Evolutionary conservation across 2,113 vertebrate species (phyloP), one percentile per base, ranked within the genome.

Genomic region (Balaenoptera acutorostrata): DNA sequence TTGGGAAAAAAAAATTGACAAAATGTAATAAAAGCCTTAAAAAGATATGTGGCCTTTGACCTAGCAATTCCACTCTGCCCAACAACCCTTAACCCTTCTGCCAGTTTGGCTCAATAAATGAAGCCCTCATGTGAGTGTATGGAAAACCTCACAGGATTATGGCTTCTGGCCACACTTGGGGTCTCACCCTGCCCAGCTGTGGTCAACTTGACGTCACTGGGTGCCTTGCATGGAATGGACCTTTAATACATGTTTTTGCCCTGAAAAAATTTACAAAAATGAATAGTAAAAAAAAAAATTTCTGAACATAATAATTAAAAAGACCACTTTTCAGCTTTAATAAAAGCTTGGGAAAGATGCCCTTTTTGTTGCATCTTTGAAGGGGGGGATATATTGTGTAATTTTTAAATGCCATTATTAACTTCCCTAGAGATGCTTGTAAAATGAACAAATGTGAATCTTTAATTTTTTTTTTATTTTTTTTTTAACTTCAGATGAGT

Each of bases 391-490:
- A 6, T 27, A 0, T 77, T 95, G 55, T 41, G 52, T 92, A 72
- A 84, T 14, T 92, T 66, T 44, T 55, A 64, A 94, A 82, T 11
- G 57, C 55, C n/a, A 5, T 63, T 29, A 8, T 80, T 74, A 31
- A 18, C 23, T 2, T 97, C 96, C 94, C 90, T 36, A 14, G 96
- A 92, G 96, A 93, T 75, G 68, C 82, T 71, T 80, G 31, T 75
- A 68, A 92, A 68, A 36, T 2, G 49, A 96, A 82, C 88, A 88
- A 84, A 82, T 88, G 94, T 66, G 93, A 86, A 75, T 84, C 88
- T 89, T 69, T 68, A 59, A 17, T 31, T 36, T n/a, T 68, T 52
- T 92, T 84, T 74, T 86, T 55, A 33, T 52, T 46, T n/a, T 68
- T 52, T 92, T 83, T 74, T 17, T 23, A 41, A 88, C 57, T 95